These are phyloP conservation scores for Formicarius rufipectus DNA, from an alignment of 2,113 vertebrate species.

Conservation along the genomic window DNA sequence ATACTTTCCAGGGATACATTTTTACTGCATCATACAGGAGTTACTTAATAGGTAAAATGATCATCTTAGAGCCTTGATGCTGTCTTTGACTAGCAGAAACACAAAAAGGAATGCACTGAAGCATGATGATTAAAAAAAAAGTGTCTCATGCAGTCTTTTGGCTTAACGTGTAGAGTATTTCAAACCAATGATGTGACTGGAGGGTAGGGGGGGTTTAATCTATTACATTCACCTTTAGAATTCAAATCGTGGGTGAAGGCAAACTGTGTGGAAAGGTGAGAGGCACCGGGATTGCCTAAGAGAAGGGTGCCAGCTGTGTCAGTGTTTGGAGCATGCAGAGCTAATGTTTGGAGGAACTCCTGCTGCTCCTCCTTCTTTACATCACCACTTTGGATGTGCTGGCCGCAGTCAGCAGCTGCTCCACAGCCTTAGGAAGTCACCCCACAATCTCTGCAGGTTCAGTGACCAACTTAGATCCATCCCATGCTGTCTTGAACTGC, in stretches of 20 bases:
- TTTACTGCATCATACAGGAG: conserved; percentile 7
- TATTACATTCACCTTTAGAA: conserved; percentile 42
- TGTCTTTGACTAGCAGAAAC: conserved; percentile 51
- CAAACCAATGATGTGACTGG: not conserved
- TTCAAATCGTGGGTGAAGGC: conserved; percentile 53
- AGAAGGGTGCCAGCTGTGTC: conserved; percentile 39
- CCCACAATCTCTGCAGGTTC: conserved; percentile 94
- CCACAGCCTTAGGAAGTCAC: conserved; percentile 62
- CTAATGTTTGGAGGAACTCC: conserved; percentile 9
- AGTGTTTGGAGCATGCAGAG: conserved; percentile 35
- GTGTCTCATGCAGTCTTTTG: conserved; percentile 51
- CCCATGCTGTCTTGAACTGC: conserved; percentile 97
- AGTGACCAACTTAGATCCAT: conserved; percentile 91
- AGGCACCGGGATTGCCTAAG: conserved; percentile 28
- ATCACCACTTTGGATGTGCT: conserved; percentile 25
- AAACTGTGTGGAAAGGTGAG: conserved; percentile 37
- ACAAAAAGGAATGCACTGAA: conserved; percentile 65
- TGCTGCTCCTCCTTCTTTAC: conserved; percentile 57
- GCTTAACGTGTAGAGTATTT: conserved; percentile 1
- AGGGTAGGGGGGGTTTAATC: not conserved
- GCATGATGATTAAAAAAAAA: conserved; percentile 21
- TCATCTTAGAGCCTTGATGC: not conserved
- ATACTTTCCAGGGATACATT: not conserved
- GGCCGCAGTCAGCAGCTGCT: not conserved
- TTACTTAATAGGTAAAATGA: conserved; percentile 50